Evolutionary conservation across 2,888 invertebrate genomes (phyloP), one percentile per base, ranked within the genome.

Genomic region (Rambutsinella grinnellia): DNA sequence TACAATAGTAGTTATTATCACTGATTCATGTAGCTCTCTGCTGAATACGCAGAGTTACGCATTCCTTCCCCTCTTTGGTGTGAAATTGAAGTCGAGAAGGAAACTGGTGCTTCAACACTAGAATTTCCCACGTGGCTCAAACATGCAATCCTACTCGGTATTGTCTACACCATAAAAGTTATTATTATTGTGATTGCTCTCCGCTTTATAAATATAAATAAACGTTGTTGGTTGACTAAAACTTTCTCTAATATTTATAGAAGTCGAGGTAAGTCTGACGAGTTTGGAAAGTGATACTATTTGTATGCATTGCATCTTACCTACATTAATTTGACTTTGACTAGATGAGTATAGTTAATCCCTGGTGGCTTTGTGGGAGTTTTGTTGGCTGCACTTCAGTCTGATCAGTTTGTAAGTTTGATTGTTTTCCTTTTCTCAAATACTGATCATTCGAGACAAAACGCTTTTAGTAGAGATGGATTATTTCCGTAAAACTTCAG

Each of bases 81-180:
- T 36, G 36, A 36, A 13, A 36, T 36, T 36, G 36, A 36, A 13
- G 36, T 5, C 13, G 36, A 36, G 36, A 36, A 36, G 36, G 13
- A 8, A 26, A 54, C 54, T 13, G 54, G 24, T 21, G 8, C 8
- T 26, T 54, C 15, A n/a, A n/a, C 54, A 54, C 6, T 15, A 24
- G 24, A 63, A 71, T 71, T 71, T 71, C 71, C 71, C 71, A 71
- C 63, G 71, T 71, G 71, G 63, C 63, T 28, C 3, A 24, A 24
- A 36, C 36, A 36, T 36, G 36, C 36, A 36, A 36, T 36, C 13
- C 13, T 8, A 36, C 36, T 36, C 13, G 13, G 36, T 13, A 36
- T 36, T 36, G 36, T 36, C 49, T n/a, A 49, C 13, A 17, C 17
- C 13, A 5, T 36, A 36, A 36, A 36, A 36, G 36, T 36, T 36